Evolutionary conservation across 2,113 vertebrate species (phyloP).

Genomic region (Cephalopterus ornatus): DNA sequence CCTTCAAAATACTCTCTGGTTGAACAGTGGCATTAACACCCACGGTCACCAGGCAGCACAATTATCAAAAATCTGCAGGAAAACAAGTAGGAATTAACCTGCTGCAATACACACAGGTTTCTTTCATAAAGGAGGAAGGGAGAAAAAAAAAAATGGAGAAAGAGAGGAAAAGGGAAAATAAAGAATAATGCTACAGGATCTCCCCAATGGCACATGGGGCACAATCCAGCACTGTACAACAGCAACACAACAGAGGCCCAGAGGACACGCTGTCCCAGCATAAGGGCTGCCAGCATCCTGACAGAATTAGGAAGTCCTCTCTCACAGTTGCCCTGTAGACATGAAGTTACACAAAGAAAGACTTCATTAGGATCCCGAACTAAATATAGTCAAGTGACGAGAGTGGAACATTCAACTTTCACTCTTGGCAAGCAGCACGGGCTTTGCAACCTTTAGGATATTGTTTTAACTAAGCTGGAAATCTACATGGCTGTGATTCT

Average conservation of each 20-base stretch:
- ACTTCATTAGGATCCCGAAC: conserved; percentile 56
- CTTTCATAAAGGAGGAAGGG: not conserved
- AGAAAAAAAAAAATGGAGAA: not conserved
- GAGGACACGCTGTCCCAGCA: not conserved
- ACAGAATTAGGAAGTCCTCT: conserved; percentile 66
- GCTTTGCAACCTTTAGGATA: conserved; percentile 58
- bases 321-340: conserved; percentile 51
- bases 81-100: not conserved
- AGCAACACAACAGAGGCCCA: not conserved
- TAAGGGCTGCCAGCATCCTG: conserved; percentile 53
- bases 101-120: not conserved
- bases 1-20: not conserved
- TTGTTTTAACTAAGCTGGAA: conserved; percentile 61
- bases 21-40: not conserved
- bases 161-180: not conserved
- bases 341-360: conserved; percentile 64
- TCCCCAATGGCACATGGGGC: not conserved
- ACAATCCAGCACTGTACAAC: not conserved
- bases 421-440: conserved; percentile 27
- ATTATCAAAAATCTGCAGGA: not conserved
- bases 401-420: conserved; percentile 64
- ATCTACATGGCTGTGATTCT: not conserved
- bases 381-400: conserved; percentile 64
- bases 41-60: not conserved
- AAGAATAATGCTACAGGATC: not conserved